Base-by-base conservation (phyloP, 2,797 vertebrate species). In the Gymnoscopelus braueri region DNA sequence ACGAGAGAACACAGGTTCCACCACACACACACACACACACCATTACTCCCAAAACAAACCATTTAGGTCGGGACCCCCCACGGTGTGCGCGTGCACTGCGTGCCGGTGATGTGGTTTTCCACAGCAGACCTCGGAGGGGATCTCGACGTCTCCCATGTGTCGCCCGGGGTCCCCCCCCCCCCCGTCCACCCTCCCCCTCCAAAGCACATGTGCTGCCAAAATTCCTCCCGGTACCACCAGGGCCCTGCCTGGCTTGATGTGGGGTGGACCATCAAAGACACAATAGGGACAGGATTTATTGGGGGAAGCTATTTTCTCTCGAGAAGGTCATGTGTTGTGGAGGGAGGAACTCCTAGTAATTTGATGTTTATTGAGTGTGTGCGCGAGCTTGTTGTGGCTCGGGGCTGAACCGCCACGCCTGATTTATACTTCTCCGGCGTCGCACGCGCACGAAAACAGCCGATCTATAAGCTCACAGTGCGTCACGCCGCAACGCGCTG, bases 151-250 rank as follows among this genome's bases (percentile, higher is more conserved):
- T 75, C 84, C 82, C 80, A 80, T 71, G 77, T 69, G 77, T 89
- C 91, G 88, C 90, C 86, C 75, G 86, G 91, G 92, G 91, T 88
- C 89, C 89, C 85, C 89, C 44, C 89, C 44, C 15, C 35, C n/a
- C 10, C 59, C n/a, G 1, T 5, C n/a, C 35, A 19, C 14, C 68
- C 44, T 14, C 1, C 39, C 39, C 32, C 29, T 32, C 32, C 3
- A 35, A 60, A 23, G 56, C 83, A 94, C 95, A 94, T 95, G 94
- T 95, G 95, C 93, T 90, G 84, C 78, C 94, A 94, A 93, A 93
- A 44, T 9, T 95, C 94, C 93, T 93, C 92, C 90, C 90, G 71
- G 77, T 65, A 89, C 73, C 51, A 64, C 69, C 59, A 87, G 84
- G 79, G 88, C 87, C 56, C 56, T 67, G 83, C 78, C 73, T 72